phyloP scores from a whole-genome alignment of 92 coral and sea anemone species.

The Phenganax stokvisi region DNA sequence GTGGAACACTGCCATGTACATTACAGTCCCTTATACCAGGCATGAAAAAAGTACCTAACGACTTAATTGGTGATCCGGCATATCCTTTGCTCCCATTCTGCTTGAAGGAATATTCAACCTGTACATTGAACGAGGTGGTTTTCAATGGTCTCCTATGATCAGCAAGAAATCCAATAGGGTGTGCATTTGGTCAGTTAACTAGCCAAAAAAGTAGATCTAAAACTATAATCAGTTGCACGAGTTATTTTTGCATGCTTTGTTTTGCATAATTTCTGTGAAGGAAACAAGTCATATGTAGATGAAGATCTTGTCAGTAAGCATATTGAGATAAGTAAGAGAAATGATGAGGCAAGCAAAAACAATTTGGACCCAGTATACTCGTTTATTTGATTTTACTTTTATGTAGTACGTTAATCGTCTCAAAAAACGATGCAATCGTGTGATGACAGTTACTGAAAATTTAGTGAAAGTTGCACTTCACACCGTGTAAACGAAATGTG shows the following conservation, averaged over 20 bases:
- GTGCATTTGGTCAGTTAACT: neutral
- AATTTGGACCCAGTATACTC: neutral
- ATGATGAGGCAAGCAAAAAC: too few relatives aligned
- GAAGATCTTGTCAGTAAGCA: too few relatives aligned
- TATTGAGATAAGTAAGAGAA: too few relatives aligned
- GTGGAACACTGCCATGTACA: neutral
- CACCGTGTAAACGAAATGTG: constrained; percentile 5
- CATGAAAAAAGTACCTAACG: neutral
- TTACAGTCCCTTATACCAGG: neutral
- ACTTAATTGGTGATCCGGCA: neutral
- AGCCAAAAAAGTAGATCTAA: too few relatives aligned
- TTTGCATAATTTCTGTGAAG: too few relatives aligned
- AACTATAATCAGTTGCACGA: too few relatives aligned
- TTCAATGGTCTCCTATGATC: neutral
- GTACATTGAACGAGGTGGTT: neutral
- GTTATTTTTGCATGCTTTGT: too few relatives aligned
- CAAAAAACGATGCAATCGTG: constrained; percentile 12
- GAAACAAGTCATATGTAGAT: too few relatives aligned
- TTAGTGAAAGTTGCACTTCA: constrained; percentile 15
- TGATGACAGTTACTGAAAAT: constrained; percentile 6
- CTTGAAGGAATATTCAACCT: neutral
- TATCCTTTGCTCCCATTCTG: neutral
- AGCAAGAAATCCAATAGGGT: neutral
- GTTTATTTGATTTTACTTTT: constrained; percentile 1
- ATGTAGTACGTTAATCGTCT: neutral